A percentile compares a stretch with the other conserved stretches of the same genome.
Conservation (phyloP, 2,797 vertebrate species). For the Scleropages formosus region DNA sequence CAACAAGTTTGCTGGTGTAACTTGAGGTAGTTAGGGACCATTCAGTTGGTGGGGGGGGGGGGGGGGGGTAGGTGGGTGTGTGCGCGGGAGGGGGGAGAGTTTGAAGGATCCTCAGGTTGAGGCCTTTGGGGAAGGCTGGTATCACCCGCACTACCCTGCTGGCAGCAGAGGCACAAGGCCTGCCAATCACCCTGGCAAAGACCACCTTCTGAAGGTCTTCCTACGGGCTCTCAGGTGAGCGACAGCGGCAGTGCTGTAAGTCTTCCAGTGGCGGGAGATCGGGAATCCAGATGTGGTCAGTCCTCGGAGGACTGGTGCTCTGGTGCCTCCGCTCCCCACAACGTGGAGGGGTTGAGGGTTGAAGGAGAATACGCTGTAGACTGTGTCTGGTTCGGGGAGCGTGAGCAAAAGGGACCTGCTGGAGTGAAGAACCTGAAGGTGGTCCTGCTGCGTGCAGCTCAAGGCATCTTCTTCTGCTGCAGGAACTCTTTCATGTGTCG, state of each 20-base stretch:
- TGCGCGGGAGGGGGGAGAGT: neutral
- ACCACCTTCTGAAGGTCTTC: neutral
- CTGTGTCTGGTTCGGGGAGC: conserved; percentile 4
- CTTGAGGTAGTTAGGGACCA: neutral
- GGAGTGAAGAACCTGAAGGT: neutral
- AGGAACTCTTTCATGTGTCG: neutral
- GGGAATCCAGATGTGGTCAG: conserved; percentile 9
- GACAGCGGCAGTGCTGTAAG: neutral
- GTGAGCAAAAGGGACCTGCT: neutral
- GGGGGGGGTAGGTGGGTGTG: neutral
- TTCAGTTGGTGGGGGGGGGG: neutral
- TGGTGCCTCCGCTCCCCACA: too few species aligned
- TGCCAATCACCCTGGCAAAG: neutral
- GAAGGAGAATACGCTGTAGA: neutral
- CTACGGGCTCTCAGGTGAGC: neutral
- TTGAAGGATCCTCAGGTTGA: neutral
- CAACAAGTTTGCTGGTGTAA: neutral
- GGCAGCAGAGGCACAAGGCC: neutral
- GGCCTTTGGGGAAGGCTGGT: neutral
- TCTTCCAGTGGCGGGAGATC: neutral
- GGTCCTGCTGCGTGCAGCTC: neutral
- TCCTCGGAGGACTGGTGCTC: neutral
- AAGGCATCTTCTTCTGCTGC: neutral
- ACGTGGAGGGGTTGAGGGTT: too few species aligned
- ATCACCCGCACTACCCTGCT: neutral